Base-by-base conservation (phyloP, 2,797 vertebrate genomes). In the Botia kubotai region DNA sequence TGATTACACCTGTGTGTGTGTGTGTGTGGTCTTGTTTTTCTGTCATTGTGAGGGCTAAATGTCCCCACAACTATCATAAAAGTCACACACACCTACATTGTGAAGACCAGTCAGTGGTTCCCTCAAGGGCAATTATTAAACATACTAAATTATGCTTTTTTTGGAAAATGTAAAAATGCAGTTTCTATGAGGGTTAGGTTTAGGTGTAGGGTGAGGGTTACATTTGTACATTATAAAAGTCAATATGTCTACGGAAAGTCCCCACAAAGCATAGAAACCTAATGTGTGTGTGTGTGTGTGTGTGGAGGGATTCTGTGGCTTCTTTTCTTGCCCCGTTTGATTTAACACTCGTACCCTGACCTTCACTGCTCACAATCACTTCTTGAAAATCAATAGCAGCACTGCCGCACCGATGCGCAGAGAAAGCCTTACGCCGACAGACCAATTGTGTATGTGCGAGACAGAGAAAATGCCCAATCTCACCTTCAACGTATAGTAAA, bases 331-430 rank as follows among this genome's bases (percentile, higher is more conserved):
- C 50, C 67, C 36, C 2, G 58, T 77, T 73, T 72, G 78, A 84
- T 84, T 84, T 84, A 84, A 84, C 53, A 43, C 69, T 74, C 60
- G n/a, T 72, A 63, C 60, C 55, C 29, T 84, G 82, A 84, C 82
- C 82, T 84, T 84, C 82, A 76, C 73, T n/a, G 29, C 82, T 83
- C 67, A 63, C 66, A 80, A 75, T 83, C 67, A 84, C 73, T 80
- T 72, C 72, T 58, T 71, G 71, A 80, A 84, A 84, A 84, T 84
- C 82, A 84, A 84, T 84, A 79, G 39, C 55, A 5, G 71, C 70
- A 66, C 76, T 55, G n/a, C 36, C n/a, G 39, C 69, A 29, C 69
- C 3, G 74, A 63, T 72, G 75, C 50, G 55, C 58, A 17, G 39
- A n/a, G 63, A 66, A 43, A 66, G 62, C 62, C 8, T 8, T 21